Evolutionary conservation across 2,113 vertebrate species (phyloP).

Genomic region (Heterochromis multidens): DNA sequence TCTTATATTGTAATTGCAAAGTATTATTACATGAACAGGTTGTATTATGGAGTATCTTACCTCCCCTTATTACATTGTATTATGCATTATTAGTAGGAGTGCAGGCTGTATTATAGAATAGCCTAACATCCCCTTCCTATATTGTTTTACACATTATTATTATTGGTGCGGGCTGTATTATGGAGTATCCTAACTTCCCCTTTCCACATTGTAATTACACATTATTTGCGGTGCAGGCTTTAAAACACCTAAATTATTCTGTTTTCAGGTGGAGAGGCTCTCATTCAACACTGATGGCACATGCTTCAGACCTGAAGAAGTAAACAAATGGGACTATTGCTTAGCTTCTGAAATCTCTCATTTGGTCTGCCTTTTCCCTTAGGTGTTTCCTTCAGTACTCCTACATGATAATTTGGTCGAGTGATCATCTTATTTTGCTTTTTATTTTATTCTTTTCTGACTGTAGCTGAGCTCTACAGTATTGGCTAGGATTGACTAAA

Average conservation of each 20-base stretch:
- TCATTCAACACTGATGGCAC: neutral
- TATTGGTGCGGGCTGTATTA: neutral
- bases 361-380: too few species aligned
- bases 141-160: neutral
- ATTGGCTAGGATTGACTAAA: neutral
- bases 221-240: neutral
- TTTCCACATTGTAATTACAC: neutral
- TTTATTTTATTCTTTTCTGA: neutral
- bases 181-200: neutral
- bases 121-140: neutral
- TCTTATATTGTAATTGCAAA: neutral
- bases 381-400: too few species aligned
- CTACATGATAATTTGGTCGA: too few species aligned
- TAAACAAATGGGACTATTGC: neutral
- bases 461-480: neutral
- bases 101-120: neutral
- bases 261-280: neutral
- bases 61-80: neutral
- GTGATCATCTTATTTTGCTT: too few species aligned
- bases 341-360: too few species aligned
- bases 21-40: neutral
- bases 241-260: neutral
- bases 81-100: neutral
- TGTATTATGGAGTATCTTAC: neutral
- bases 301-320: neutral